Conservation (phyloP, 1,140 invertebrate species). For the Acyrthosiphon pisum region DNA sequence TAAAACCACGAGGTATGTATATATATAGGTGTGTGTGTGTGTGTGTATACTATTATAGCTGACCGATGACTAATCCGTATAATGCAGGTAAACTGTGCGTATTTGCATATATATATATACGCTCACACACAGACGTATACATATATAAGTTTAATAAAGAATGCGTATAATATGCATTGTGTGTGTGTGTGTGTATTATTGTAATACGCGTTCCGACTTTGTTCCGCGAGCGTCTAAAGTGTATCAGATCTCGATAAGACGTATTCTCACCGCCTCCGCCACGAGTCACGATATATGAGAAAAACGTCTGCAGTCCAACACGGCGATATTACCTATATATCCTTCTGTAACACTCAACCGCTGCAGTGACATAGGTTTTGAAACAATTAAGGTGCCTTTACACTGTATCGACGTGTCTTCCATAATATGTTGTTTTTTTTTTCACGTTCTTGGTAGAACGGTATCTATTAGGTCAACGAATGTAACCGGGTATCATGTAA, state of each 20-base stretch:
- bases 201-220: background rate
- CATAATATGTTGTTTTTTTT: too few relatives aligned
- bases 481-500: too few relatives aligned
- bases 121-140: background rate
- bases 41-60: background rate
- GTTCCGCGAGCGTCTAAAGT: background rate
- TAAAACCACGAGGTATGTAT: background rate
- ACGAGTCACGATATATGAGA: background rate
- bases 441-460: too few relatives aligned
- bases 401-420: too few relatives aligned
- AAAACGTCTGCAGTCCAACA: background rate
- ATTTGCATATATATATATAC: background rate
- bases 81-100: background rate
- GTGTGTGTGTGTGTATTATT: background rate
- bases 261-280: background rate
- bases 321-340: background rate
- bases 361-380: too few relatives aligned
- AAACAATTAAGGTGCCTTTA: too few relatives aligned
- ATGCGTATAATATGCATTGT: background rate
- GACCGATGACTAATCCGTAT: background rate
- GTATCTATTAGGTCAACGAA: too few relatives aligned
- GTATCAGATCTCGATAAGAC: constrained; percentile 26
- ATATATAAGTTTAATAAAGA: background rate
- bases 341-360: background rate
- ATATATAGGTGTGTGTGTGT: background rate